Percentiles rank a stretch among this genome's conserved stretches.
Conservation (phyloP, 2,888 invertebrate genomes). For the Adela reaumurella region DNA sequence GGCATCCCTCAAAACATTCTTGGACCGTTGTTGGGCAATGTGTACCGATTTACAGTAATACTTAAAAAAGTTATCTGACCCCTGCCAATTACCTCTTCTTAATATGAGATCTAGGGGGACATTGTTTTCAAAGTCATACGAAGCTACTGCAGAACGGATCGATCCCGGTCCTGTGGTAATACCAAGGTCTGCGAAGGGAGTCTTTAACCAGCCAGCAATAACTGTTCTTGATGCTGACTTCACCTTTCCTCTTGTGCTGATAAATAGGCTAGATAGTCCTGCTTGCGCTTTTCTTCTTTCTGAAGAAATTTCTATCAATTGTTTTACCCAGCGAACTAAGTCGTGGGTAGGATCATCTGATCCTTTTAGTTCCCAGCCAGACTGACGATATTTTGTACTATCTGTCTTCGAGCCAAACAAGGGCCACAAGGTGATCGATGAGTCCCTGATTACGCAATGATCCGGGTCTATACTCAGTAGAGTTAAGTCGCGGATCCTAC, state of each 20-base stretch:
- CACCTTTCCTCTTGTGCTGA: slow-evolving; percentile 6
- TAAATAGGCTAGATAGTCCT: slow-evolving; percentile 3
- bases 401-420: not conserved
- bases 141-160: slow-evolving; percentile 3
- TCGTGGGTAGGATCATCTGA: not conserved
- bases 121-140: slow-evolving; percentile 1
- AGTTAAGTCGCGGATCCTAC: slow-evolving; percentile 13
- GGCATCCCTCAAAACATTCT: no score
- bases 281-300: slow-evolving; percentile 1
- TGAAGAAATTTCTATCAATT: not conserved
- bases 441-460: slow-evolving; percentile 8
- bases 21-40: no score
- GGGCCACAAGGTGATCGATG: slow-evolving; percentile 8
- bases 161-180: not conserved
- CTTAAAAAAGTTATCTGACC: slow-evolving; percentile 2
- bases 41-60: slow-evolving; percentile 3
- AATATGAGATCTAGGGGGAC: slow-evolving; percentile 3
- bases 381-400: slow-evolving; percentile 1
- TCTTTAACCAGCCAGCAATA: slow-evolving; percentile 4
- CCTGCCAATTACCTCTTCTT: slow-evolving; percentile 1
- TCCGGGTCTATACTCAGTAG: slow-evolving; percentile 8
- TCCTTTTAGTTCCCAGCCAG: slow-evolving; percentile 1
- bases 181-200: slow-evolving; percentile 1
- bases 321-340: not conserved
- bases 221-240: slow-evolving; percentile 4